These are phyloP conservation scores for Neogale vison DNA, from an alignment of 2,113 vertebrate species.

Conservation along the genomic window DNA sequence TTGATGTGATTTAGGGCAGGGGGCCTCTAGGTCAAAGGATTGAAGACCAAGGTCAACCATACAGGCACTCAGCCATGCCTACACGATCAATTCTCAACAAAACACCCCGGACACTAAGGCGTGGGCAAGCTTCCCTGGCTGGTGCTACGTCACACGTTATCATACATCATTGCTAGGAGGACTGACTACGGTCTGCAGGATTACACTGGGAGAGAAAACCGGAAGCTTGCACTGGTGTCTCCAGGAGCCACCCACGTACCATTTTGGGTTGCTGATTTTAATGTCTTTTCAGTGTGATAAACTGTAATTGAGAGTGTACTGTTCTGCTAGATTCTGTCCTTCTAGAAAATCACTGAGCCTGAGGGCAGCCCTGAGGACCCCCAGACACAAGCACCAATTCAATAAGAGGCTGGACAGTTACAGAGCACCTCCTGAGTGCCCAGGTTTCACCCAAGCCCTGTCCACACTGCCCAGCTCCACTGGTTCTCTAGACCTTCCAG, in stretches of 20 bases:
- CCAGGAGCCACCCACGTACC: rapidly evolving
- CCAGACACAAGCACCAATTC: background rate
- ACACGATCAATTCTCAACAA: rapidly evolving
- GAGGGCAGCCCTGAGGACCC: background rate
- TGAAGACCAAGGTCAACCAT: no score
- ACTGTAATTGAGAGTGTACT: rapidly evolving
- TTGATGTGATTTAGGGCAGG: background rate
- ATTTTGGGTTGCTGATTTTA: no score
- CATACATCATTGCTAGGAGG: rapidly evolving
- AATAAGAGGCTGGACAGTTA: background rate
- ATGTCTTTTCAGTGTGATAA: background rate
- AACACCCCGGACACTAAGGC: background rate
- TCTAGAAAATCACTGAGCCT: background rate
- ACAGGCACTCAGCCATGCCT: background rate
- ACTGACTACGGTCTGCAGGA: rapidly evolving
- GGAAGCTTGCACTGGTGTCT: rapidly evolving
- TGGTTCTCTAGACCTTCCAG: background rate
- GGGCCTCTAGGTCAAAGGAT: background rate
- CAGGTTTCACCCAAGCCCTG: background rate
- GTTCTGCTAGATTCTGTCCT: background rate
- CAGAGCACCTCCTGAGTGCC: rapidly evolving
- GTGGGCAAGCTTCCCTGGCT: background rate
- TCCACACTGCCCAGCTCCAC: background rate
- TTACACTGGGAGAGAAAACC: rapidly evolving
- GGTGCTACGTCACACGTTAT: rapidly evolving